phyloP scores from a whole-genome alignment of 1,140 invertebrate species.

The Ceratina australensis region DNA sequence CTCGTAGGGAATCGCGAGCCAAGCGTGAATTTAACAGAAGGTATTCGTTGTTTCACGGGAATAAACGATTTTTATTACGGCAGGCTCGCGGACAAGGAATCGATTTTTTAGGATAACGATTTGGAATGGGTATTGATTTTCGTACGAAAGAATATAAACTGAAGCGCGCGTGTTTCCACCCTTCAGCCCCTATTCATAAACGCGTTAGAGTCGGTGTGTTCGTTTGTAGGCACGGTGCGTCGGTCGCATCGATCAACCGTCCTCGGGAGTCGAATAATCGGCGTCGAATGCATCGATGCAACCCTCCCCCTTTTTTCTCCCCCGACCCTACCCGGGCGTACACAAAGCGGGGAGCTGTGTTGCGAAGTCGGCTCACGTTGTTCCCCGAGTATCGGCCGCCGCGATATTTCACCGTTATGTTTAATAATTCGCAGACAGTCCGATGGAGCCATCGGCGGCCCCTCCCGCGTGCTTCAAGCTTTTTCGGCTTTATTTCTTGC shows the following conservation, averaged over 20 bases:
- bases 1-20: conserved; percentile 3
- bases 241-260: conserved; percentile 41
- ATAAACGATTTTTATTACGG: too few species aligned
- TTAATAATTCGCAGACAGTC: conserved; percentile 63
- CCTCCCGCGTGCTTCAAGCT: not conserved
- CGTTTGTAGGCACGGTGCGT: conserved; percentile 24
- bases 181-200: conserved; percentile 7
- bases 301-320: not conserved
- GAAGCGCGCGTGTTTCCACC: too few species aligned
- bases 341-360: conserved; percentile 19
- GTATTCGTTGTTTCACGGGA: too few species aligned
- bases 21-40: too few species aligned
- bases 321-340: not conserved
- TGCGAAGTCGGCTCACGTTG: conserved; percentile 51
- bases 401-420: conserved; percentile 64
- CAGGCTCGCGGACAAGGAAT: too few species aligned
- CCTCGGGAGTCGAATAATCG: conserved; percentile 28
- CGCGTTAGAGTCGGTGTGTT: not conserved
- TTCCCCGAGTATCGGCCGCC: conserved; percentile 17
- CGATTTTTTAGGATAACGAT: too few species aligned
- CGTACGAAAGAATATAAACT: too few species aligned
- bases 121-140: too few species aligned
- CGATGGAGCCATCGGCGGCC: not conserved
- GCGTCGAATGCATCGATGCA: conserved; percentile 32
- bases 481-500: conserved; percentile 21